A percentile compares a stretch with the other conserved stretches of the same genome.
phyloP scores from a whole-genome alignment of 1,140 invertebrate species.

The Octopus bimaculoides region DNA sequence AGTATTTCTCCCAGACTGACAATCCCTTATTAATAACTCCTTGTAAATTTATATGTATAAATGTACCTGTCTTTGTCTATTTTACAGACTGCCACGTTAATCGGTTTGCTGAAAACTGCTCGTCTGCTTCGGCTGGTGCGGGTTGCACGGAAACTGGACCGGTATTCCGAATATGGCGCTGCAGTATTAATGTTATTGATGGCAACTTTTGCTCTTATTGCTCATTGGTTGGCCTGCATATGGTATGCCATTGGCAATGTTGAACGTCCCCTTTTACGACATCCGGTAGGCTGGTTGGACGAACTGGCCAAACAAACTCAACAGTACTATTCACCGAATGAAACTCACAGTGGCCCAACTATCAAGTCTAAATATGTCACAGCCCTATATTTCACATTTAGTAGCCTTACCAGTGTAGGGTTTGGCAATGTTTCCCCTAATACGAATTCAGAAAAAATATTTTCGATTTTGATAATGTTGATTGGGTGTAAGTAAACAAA shows the following conservation, averaged over 20 bases:
- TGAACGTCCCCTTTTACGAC: slow-evolving; percentile 63
- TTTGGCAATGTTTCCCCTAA: slow-evolving; percentile 98
- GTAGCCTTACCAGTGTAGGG: slow-evolving; percentile 91
- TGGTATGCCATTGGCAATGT: slow-evolving; percentile 99
- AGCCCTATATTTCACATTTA: slow-evolving; percentile 95
- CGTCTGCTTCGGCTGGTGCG: slow-evolving; percentile 90
- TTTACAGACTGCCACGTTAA: slow-evolving; percentile 93
- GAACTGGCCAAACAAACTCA: slow-evolving; percentile 68
- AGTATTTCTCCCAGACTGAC: no score
- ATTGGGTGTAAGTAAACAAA: slow-evolving; percentile 55
- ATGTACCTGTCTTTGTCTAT: slow-evolving; percentile 17
- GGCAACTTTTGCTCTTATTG: slow-evolving; percentile 97
- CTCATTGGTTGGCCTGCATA: slow-evolving; percentile 98
- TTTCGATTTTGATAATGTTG: slow-evolving; percentile 62
- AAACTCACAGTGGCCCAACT: slow-evolving; percentile 49
- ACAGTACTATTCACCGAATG: slow-evolving; percentile 46
- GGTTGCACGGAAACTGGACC: slow-evolving; percentile 95
- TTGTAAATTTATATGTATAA: slow-evolving; percentile 10
- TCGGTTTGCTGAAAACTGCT: slow-evolving; percentile 96
- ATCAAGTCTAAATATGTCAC: slow-evolving; percentile 76
- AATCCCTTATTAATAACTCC: no score
- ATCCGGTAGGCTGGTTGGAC: slow-evolving; percentile 88
- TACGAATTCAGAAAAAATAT: slow-evolving; percentile 83
- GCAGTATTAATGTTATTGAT: slow-evolving; percentile 94
- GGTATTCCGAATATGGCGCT: slow-evolving; percentile 98